A percentile compares a stretch with the other conserved stretches of the same genome.
Conservation (phyloP, 64 coral and sea anemone genomes). For the Astreopora myriophthalma region DNA sequence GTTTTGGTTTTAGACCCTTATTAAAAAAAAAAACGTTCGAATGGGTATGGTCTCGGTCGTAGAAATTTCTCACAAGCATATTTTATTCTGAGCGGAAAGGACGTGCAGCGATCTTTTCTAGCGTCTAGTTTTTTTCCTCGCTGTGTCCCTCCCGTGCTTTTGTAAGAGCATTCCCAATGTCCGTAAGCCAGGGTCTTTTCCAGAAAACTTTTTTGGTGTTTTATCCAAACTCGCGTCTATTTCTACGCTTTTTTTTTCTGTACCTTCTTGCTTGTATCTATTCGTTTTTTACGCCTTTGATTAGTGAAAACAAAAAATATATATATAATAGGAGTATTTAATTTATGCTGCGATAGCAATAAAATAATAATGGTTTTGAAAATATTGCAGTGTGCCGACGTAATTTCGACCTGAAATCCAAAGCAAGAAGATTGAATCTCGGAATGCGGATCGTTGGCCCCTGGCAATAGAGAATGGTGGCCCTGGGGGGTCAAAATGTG, state of each 20-base stretch:
- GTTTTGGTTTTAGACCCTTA: too few species aligned
- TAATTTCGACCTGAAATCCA: not conserved
- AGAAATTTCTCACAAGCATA: not conserved
- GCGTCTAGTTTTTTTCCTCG: not conserved
- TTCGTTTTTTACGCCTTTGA: slow-evolving; percentile 48
- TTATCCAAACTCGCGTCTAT: slow-evolving; percentile 9
- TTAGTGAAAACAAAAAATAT: slow-evolving; percentile 50
- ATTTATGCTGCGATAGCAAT: slow-evolving; percentile 43
- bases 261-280: slow-evolving; percentile 15
- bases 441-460: too few species aligned
- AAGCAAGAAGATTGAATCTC: too few species aligned
- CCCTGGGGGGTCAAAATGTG: too few species aligned
- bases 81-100: not conserved
- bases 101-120: not conserved
- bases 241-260: slow-evolving; percentile 24
- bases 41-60: too few species aligned
- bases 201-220: not conserved
- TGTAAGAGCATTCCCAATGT: not conserved
- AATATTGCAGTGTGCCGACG: not conserved
- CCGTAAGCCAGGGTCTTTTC: not conserved
- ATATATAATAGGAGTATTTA: slow-evolving; percentile 59
- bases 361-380: slow-evolving; percentile 52
- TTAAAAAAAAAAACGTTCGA: too few species aligned
- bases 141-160: not conserved
- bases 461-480: too few species aligned